Percentiles rank a stretch among this genome's conserved stretches.
Conservation (phyloP, 2,888 invertebrate species). For the Chrysopilus asiliformis region DNA sequence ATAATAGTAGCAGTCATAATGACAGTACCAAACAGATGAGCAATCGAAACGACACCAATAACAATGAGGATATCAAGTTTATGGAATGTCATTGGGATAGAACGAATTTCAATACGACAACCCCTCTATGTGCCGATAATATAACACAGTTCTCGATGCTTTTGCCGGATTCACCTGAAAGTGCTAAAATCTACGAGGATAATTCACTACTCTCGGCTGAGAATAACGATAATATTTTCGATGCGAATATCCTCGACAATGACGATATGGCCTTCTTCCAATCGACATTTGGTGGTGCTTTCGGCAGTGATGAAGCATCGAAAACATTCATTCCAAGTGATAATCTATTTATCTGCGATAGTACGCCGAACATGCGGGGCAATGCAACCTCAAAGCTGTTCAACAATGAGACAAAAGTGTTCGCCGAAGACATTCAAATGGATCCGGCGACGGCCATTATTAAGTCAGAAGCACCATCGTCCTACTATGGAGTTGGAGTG, state of each 20-base stretch:
- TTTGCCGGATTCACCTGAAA: constrained; percentile 70
- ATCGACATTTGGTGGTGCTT: constrained; percentile 1
- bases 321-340: constrained; percentile 5
- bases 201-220: constrained; percentile 34
- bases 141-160: too few relatives aligned
- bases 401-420: constrained; percentile 8
- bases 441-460: too few relatives aligned
- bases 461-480: too few relatives aligned
- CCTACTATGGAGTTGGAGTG: too few relatives aligned
- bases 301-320: constrained; percentile 5
- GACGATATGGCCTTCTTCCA: too few relatives aligned
- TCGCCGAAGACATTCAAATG: constrained; percentile 9
- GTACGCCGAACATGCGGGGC: background rate
- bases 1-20: constrained; percentile 5
- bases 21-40: constrained; percentile 2
- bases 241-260: constrained; percentile 6
- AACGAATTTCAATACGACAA: background rate
- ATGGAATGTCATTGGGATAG: background rate
- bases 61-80: constrained; percentile 3
- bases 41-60: background rate
- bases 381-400: constrained; percentile 7
- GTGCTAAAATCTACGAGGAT: constrained; percentile 44
- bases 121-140: too few relatives aligned
- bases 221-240: constrained; percentile 10
- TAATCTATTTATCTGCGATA: constrained; percentile 6